These are phyloP conservation scores for Idaea biselata DNA, from an alignment of 2,888 invertebrate genomes.

Conservation along the genomic window DNA sequence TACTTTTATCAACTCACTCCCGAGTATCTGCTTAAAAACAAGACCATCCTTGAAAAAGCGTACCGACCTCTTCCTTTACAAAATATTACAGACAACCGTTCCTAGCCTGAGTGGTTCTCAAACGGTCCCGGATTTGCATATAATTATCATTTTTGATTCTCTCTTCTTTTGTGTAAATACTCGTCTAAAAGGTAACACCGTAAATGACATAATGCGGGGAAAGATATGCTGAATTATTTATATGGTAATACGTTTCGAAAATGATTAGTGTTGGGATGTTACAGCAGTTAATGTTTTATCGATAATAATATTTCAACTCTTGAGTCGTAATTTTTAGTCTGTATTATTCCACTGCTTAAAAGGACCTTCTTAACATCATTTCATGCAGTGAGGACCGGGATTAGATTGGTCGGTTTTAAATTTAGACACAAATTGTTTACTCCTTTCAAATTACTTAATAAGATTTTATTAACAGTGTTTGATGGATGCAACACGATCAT, in stretches of 20 bases:
- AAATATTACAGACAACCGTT: slow-evolving; percentile 44
- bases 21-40: slow-evolving; percentile 33
- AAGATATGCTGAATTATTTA: slow-evolving; percentile 79
- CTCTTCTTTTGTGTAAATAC: slow-evolving; percentile 80
- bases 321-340: no score
- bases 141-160: slow-evolving; percentile 82
- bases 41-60: slow-evolving; percentile 32
- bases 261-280: slow-evolving; percentile 33
- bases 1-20: slow-evolving; percentile 26
- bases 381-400: no score
- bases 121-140: slow-evolving; percentile 76
- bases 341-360: no score
- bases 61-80: slow-evolving; percentile 36
- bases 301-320: slow-evolving; percentile 5
- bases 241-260: slow-evolving; percentile 65
- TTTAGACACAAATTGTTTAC: no score
- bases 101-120: slow-evolving; percentile 42
- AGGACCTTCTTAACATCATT: no score
- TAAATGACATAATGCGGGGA: slow-evolving; percentile 78
- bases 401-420: no score
- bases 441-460: no score
- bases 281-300: slow-evolving; percentile 14
- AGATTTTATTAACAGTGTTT: no score
- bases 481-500: no score
- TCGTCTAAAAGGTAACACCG: slow-evolving; percentile 72